These are phyloP conservation scores for Chiridota heheva DNA, from an alignment of 35 echinoderm and acorn worm species.

Conservation along the genomic window DNA sequence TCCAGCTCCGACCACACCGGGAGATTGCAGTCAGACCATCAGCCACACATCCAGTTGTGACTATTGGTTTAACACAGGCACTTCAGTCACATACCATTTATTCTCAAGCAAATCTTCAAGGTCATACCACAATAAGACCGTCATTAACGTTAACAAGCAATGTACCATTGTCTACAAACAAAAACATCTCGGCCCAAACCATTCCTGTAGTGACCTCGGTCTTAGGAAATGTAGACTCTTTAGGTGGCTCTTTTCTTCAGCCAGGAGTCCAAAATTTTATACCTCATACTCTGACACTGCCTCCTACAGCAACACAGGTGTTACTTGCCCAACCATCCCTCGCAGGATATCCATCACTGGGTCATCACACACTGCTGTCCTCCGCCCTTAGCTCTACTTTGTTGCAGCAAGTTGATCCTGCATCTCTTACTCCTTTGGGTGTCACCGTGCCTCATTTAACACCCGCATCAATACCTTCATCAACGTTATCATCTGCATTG, in stretches of 20 bases:
- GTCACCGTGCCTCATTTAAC: constrained; percentile 5
- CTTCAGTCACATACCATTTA: constrained; percentile 29
- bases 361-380: neutral
- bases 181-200: neutral
- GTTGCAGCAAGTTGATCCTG: too few species aligned
- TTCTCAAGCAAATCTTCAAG: too few species aligned
- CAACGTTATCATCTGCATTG: neutral
- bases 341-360: neutral
- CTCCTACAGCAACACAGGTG: constrained; percentile 23
- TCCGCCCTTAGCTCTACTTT: constrained; percentile 6
- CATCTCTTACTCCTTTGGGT: neutral
- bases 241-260: neutral
- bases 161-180: neutral
- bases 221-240: neutral
- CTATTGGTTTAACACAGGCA: constrained; percentile 53
- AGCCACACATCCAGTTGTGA: constrained; percentile 57
- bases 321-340: constrained; percentile 28
- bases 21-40: constrained; percentile 24
- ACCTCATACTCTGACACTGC: neutral
- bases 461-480: neutral
- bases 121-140: too few species aligned
- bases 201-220: neutral
- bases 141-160: too few species aligned
- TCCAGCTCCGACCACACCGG: constrained; percentile 10
- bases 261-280: constrained; percentile 21